Evolutionary conservation across 2,113 vertebrate species (phyloP), one percentile per base, ranked within the genome.

Genomic region (Nymphicus hollandicus): DNA sequence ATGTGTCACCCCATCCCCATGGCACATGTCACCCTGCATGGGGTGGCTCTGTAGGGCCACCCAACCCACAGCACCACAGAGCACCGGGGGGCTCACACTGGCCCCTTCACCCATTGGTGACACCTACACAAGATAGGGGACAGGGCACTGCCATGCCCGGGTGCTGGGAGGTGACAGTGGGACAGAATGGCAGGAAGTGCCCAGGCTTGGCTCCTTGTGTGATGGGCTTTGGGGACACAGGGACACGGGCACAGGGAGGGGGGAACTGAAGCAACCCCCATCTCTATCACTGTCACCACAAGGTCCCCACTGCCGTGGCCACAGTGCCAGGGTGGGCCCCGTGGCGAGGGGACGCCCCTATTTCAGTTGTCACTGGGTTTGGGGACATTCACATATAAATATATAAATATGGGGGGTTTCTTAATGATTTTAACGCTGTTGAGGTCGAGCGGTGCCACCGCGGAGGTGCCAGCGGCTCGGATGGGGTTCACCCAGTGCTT

Each of bases 311-410:
- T n/a, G 58, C 28, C 81, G 80, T 7, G 2, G 60, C 82, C 82
- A 29, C 77, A 64, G 74, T 6, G 56, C 66, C 4, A 0, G 39
- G 78, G 47, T 20, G 49, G 31, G 68, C 64, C 68, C 66, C 0
- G 0, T 0, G 0, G 66, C 2, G 2, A 71, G 80, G 84, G 64
- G 63, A 22, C 6, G 0, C 18, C 63, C 25, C 29, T 2, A 13
- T 37, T 29, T 43, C 82, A 35, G 0, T 35, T 24, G 72, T 91
- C 90, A 87, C 84, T 33, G 90, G 68, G 37, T 66, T 61, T 81
- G 87, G 90, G 87, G 87, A 77, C 86, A 68, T 58, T 14, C 23
- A 88, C 46, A 84, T 47, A 87, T 29, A 78, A 14, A 49, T 35
- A 86, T 22, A 82, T 29, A 85, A 68, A 95, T 73, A 91, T 9